Base-by-base conservation (phyloP, 1,140 invertebrate species). In the Papilio xuthus region DNA sequence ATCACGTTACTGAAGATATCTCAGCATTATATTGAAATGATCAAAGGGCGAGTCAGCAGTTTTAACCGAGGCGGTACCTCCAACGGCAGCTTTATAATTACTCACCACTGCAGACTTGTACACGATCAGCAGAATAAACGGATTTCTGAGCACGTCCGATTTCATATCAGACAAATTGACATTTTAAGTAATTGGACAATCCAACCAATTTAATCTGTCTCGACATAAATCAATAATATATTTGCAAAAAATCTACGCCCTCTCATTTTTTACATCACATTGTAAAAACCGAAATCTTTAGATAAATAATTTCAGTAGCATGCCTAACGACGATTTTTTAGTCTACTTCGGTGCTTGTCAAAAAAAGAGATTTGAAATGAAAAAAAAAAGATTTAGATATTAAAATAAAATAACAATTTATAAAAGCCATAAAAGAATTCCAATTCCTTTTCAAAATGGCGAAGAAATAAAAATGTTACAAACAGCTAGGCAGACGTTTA, bases 401-500 rank as follows among this genome's bases (percentile, higher is more conserved):
- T 13, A 26, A 63, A 63, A 28, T 60, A 63, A 28, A 28, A n/a
- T 15, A 10, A 12, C 26, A 26, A 63, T 67, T 28, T 60, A 60
- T 60, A 13, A 1, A 2, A 12, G 23, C 56, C 23, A 60, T 72
- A 44, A 72, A 23, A 72, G n/a, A 7, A 44, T 50, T 73, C 26
- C 20, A 73, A 67, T 47, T 73, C 26, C 15, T 28, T 32, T 67
- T 26, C 60, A 73, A 47, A 73, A 47, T 44, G 71, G 71, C 71
- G 20, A 80, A 79, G 69, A 75, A 76, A 77, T 75, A 80, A 81
- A 85, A 83, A 80, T 78, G 80, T 67, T 79, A 84, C 85, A 85
- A 84, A 84, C 84, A 80, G 80, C 85, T 84, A 83, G 85, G 86
- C 82, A 88, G 86, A 88, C 85, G 84, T 87, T 91, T 89, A 91